Evolutionary conservation across 2,113 vertebrate species (phyloP).

Genomic region (Bos indicus): DNA sequence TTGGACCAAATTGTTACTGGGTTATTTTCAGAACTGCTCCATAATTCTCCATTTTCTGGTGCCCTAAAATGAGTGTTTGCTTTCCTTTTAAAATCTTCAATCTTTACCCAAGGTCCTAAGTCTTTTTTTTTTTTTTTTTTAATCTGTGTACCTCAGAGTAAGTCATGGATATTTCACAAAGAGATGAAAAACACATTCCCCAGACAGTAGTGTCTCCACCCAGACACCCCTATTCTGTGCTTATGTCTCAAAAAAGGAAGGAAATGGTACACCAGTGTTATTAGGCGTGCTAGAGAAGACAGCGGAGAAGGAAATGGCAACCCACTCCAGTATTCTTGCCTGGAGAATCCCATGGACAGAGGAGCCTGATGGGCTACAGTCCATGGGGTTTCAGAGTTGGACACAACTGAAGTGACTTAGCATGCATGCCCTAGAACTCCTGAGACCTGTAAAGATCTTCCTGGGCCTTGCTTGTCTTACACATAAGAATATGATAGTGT

Average conservation of each 20-base stretch:
- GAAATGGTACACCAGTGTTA: neutral
- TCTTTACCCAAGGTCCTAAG: neutral
- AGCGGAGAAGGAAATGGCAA: rapidly evolving
- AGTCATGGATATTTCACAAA: neutral
- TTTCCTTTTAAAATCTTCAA: neutral
- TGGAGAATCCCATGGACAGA: neutral
- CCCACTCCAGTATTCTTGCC: neutral
- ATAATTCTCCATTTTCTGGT: neutral
- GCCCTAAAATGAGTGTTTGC: neutral
- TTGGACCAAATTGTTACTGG: neutral
- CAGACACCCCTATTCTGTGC: neutral
- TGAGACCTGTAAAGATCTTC: neutral
- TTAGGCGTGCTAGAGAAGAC: rapidly evolving
- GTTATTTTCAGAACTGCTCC: neutral
- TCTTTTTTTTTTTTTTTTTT: neutral
- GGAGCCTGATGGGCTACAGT: neutral
- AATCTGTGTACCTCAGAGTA: neutral
- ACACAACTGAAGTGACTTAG: neutral
- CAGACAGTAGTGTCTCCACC: neutral
- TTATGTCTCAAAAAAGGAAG: neutral
- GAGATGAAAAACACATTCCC: neutral
- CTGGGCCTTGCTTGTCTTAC: neutral
- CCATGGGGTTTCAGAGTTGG: neutral
- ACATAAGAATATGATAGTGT: neutral
- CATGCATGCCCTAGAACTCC: neutral